Evolutionary conservation across 2,113 vertebrate genomes (phyloP).

Genomic region (Hippocampus comes): DNA sequence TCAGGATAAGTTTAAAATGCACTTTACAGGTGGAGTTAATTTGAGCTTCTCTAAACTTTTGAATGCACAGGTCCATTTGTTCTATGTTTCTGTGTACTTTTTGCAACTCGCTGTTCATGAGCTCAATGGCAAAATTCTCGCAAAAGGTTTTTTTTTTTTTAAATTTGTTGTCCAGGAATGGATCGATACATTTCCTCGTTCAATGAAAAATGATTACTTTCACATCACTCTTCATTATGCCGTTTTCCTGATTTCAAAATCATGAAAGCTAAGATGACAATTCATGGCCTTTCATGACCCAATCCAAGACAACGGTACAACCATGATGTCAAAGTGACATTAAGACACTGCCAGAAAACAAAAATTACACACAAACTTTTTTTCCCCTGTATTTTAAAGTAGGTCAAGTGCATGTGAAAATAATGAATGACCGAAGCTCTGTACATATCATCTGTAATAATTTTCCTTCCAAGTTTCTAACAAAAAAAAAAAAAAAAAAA

Average conservation of each 20-base stretch:
- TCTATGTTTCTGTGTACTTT: no score
- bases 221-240: neutral
- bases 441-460: slow-evolving; percentile 80
- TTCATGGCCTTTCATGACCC: neutral
- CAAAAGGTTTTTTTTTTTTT: no score
- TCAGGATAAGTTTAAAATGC: no score
- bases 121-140: no score
- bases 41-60: neutral
- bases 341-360: slow-evolving; percentile 51
- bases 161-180: no score
- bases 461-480: slow-evolving; percentile 72
- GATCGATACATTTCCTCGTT: no score
- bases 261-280: neutral
- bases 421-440: slow-evolving; percentile 60
- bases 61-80: no score
- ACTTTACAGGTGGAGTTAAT: no score
- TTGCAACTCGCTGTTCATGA: no score
- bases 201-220: neutral
- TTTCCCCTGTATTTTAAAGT: slow-evolving; percentile 75
- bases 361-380: slow-evolving; percentile 64
- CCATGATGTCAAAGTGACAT: slow-evolving; percentile 22
- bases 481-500: slow-evolving; percentile 5
- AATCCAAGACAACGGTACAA: neutral
- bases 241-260: neutral
- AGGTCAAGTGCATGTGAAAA: slow-evolving; percentile 76